phyloP scores from a whole-genome alignment of 2,797 vertebrate species.

The Tragelaphus eurycerus region DNA sequence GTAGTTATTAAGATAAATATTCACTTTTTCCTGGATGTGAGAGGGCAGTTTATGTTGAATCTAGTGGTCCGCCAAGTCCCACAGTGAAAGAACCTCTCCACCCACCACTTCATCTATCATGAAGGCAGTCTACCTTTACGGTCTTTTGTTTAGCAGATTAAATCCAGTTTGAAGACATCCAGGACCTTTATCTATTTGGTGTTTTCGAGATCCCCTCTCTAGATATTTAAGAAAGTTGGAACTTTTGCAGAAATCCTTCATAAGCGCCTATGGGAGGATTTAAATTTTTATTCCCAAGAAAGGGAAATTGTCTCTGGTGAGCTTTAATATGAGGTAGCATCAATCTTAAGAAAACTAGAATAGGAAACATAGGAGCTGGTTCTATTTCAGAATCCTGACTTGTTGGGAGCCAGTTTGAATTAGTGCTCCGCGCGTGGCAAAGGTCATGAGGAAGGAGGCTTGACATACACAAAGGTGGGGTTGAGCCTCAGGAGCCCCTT shows the following conservation, averaged over 20 bases:
- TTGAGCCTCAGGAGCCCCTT: no score
- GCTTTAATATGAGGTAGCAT: background rate
- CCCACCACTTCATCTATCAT: background rate
- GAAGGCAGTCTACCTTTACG: background rate
- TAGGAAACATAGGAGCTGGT: background rate
- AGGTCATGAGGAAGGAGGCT: no score
- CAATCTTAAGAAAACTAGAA: slow-evolving; percentile 36
- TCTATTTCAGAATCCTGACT: background rate
- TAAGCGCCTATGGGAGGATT: background rate
- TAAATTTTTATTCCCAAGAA: background rate
- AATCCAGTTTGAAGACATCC: background rate
- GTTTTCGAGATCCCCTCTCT: background rate
- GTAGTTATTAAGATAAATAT: background rate
- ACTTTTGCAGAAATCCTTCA: background rate
- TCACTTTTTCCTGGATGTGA: background rate
- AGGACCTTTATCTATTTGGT: background rate
- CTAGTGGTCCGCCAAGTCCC: background rate
- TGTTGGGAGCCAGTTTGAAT: no score
- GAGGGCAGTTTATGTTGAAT: background rate
- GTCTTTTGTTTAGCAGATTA: background rate
- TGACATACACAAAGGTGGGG: no score
- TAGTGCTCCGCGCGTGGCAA: no score
- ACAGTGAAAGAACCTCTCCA: background rate
- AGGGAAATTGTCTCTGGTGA: background rate
- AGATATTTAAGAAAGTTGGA: background rate